Evolutionary conservation across 2,888 invertebrate genomes (phyloP).

Genomic region (Scaptomyza cyrtandrae): DNA sequence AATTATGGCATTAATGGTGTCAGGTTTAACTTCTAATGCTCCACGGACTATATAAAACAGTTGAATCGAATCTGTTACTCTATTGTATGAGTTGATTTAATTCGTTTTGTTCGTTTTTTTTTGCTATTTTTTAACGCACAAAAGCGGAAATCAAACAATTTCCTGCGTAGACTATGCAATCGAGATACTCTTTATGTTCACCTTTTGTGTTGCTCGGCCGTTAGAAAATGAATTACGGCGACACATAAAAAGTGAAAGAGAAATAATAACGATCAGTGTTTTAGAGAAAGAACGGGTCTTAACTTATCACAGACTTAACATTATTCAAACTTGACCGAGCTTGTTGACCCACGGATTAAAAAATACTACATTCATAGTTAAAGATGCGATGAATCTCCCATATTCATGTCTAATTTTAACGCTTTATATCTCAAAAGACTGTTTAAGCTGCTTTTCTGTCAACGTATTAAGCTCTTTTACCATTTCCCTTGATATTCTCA

Average conservation of each 20-base stretch:
- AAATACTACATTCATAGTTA: not conserved
- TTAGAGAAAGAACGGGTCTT: too few relatives aligned
- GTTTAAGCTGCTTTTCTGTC: not conserved
- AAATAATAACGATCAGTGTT: too few relatives aligned
- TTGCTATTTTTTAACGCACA: constrained; percentile 29
- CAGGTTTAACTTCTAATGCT: constrained; percentile 2
- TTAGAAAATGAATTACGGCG: constrained; percentile 13
- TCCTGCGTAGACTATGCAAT: constrained; percentile 70
- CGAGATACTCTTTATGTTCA: constrained; percentile 30
- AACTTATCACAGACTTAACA: too few relatives aligned
- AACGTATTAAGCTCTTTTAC: constrained; percentile 2
- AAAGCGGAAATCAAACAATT: constrained; percentile 74
- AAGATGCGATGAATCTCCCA: not conserved
- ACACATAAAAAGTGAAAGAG: constrained; percentile 2
- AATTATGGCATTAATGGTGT: constrained; percentile 28
- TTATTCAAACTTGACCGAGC: too few relatives aligned
- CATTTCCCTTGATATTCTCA: constrained; percentile 19
- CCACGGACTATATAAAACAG: not conserved
- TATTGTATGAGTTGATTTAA: constrained; percentile 5
- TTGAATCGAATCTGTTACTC: not conserved
- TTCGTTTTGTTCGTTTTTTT: constrained; percentile 25
- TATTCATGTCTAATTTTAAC: not conserved
- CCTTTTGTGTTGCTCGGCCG: constrained; percentile 8
- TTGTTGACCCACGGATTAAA: too few relatives aligned
- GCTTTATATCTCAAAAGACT: not conserved